Base-by-base conservation (phyloP, 2,888 invertebrate species). In the Vesta saturnalis region DNA sequence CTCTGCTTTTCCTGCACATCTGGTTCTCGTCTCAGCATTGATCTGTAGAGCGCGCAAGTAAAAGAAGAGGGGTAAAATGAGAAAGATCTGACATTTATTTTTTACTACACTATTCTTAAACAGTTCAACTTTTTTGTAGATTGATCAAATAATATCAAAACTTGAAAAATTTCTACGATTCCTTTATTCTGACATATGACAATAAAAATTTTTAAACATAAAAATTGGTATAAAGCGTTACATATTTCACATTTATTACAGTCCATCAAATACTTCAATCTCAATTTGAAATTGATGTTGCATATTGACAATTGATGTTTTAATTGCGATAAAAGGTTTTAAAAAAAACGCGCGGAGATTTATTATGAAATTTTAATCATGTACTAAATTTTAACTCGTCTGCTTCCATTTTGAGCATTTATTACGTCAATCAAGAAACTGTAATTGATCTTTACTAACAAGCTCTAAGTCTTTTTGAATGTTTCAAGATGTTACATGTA, bases 1-100 rank as follows among this genome's bases (percentile, higher is more conserved):
- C 73, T 72, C 73, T 61, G 64, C 72, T 63, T 58, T 59, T 62
- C 64, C 67, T 52, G 66, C 62, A 67, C 65, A 69, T 71, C 68
- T 68, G 68, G 71, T 65, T 56, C 69, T 69, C 65, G 65, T 69
- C 61, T 57, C 69, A 62, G 49, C 69, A 69, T 69, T 69, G 69
- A 69, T 69, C 69, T 67, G 60, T 30, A 49, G 60, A 58, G 57
- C 64, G 69, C 65, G 65, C 69, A 61, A 61, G 66, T 55, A 52
- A 69, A 69, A 47, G 52, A 21, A 39, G 60, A 10, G 43, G 68
- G 64, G 57, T 59, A 57, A 61, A 65, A 69, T 57, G 52, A 47
- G 55, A 58, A 64, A 49, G 60, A 8, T 47, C 60, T 60, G 64
- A 68, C 68, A 60, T 64, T 64, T 68, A 64, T 49, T 68, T 60